Evolutionary conservation across 2,797 vertebrate genomes (phyloP).

Genomic region (Urophycis tenuis): DNA sequence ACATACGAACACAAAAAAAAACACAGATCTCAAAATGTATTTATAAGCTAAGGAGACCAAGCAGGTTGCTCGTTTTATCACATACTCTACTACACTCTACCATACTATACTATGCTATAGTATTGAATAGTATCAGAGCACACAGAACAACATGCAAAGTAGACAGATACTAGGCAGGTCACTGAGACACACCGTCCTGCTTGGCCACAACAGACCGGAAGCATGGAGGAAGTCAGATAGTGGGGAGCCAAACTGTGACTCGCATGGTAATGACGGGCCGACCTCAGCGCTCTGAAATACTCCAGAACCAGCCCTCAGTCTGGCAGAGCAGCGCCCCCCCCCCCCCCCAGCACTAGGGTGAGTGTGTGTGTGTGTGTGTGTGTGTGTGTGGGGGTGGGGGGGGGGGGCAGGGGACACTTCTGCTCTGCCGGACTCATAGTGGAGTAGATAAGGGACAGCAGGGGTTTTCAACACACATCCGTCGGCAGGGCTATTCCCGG

Average conservation of each 20-base stretch:
- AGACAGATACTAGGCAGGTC: background rate
- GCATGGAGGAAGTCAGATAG: background rate
- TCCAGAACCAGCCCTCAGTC: background rate
- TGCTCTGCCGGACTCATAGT: no score
- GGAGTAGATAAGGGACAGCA: no score
- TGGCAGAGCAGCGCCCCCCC: no score
- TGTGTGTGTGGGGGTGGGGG: no score
- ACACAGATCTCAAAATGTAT: no score
- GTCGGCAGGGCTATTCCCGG: constrained; percentile 27
- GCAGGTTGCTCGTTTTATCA: no score
- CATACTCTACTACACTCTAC: background rate
- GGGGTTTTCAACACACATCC: constrained; percentile 15
- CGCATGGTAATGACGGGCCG: background rate
- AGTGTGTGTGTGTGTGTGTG: no score
- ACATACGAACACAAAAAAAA: no score
- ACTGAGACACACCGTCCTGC: background rate
- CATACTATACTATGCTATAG: background rate
- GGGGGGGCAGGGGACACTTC: no score
- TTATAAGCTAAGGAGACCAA: no score
- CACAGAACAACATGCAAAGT: background rate
- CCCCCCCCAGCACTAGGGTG: no score
- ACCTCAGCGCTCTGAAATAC: background rate
- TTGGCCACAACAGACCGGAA: background rate
- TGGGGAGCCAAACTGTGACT: background rate
- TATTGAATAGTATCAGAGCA: background rate